Base-by-base conservation (phyloP, 2,113 vertebrate species). In the Vireo altiloquus region DNA sequence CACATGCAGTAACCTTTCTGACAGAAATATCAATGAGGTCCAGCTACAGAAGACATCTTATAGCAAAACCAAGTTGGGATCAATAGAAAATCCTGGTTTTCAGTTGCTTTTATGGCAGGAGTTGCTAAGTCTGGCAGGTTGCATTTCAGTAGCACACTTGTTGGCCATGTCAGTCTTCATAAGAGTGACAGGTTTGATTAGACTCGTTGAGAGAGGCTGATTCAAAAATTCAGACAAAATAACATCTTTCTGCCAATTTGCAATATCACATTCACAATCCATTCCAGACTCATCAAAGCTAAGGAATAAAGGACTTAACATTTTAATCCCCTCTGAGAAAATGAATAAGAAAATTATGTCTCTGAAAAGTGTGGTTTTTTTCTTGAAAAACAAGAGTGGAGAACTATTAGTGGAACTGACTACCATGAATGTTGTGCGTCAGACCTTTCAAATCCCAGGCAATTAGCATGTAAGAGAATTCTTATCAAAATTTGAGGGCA, bases 91-190 rank as follows among this genome's bases (percentile, higher is more conserved):
- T 81, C 42, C 71, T 84, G 81, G n/a, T 87, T 95, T 92, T 70
- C 65, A 91, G 66, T 71, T 87, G 60, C 0, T 0, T 81, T 87
- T 95, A 50, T 93, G 64, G 57, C 78, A 92, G 46, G 35, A 94
- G 21, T 89, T 72, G 39, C 88, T 79, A 53, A 82, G 30, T 68
- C 82, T 94, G 90, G 86, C 94, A 94, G 83, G 92, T 79, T 96
- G 90, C 39, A 94, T 47, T 96, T 95, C 88, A 95, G 90, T 63
- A 70, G 88, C 81, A 59, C 76, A 92, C 78, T 95, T 92, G 82
- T 87, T 96, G 90, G 91, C 90, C 86, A 57, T 12, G 83, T 96
- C 94, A 93, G 94, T 95, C 92, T 96, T 96, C 75, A 70, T 96
- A 95, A 92, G 53, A 94, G 82, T 90, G 92, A 89, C 75, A 91